Conservation (phyloP, 2,797 vertebrate species). For the Phalanger gymnotis region DNA sequence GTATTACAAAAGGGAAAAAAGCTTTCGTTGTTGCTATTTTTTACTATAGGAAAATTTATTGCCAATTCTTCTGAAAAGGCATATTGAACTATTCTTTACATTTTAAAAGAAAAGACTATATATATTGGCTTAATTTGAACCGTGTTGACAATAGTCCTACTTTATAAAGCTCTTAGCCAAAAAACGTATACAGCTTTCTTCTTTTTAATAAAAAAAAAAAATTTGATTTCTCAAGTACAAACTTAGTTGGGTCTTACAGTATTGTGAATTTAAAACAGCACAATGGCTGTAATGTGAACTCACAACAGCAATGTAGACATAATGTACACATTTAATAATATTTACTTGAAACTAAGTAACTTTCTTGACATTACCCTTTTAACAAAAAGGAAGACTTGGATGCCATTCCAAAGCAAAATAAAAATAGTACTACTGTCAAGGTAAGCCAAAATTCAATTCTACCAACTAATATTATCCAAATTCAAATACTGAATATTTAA, state of each 20-base stretch:
- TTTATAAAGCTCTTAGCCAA: conserved; percentile 59
- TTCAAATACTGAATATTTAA: conserved; percentile 68
- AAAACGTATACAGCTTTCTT: conserved; percentile 52
- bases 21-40: conserved; percentile 30
- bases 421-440: conserved; percentile 75
- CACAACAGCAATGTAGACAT: neutral
- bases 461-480: conserved; percentile 58
- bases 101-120: conserved; percentile 57
- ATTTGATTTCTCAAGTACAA: conserved; percentile 38
- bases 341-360: conserved; percentile 38
- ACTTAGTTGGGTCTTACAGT: conserved; percentile 36
- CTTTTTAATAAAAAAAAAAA: conserved; percentile 51
- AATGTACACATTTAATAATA: conserved; percentile 7
- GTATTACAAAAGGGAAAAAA: conserved; percentile 79
- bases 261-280: conserved; percentile 39
- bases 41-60: conserved; percentile 67
- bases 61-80: conserved; percentile 60
- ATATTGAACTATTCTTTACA: conserved; percentile 56
- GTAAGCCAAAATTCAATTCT: conserved; percentile 68
- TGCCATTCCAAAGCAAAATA: conserved; percentile 33
- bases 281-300: neutral
- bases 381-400: conserved; percentile 27
- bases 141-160: conserved; percentile 69
- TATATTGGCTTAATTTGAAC: conserved; percentile 65
- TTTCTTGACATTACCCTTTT: conserved; percentile 1